Conservation (phyloP, 2,797 vertebrate genomes). For the Corythornis leucogaster region DNA sequence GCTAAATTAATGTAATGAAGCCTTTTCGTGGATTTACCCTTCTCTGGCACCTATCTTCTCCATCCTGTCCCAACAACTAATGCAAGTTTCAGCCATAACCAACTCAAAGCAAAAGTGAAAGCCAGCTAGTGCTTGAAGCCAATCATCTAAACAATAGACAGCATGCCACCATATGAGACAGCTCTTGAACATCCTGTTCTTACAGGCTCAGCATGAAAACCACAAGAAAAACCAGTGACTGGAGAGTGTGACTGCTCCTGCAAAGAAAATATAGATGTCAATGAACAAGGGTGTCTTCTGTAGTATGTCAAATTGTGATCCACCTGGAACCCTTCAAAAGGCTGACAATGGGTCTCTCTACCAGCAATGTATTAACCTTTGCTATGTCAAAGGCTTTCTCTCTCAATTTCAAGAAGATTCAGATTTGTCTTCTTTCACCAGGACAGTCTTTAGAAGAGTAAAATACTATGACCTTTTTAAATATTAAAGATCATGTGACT, state of each 20-base stretch:
- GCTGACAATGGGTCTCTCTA: background rate
- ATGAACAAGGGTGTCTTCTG: slow-evolving; percentile 6
- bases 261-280: slow-evolving; percentile 25
- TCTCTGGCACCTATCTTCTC: background rate
- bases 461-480: background rate
- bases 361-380: background rate
- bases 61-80: slow-evolving; percentile 22
- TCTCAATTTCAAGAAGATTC: background rate
- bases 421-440: background rate
- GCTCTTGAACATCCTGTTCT: slow-evolving; percentile 31
- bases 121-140: slow-evolving; percentile 28
- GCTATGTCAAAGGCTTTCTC: background rate
- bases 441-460: background rate
- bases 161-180: slow-evolving; percentile 14
- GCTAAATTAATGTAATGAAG: slow-evolving; percentile 60
- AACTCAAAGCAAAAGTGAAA: slow-evolving; percentile 64
- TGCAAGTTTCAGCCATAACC: slow-evolving; percentile 44
- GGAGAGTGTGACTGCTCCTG: background rate
- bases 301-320: background rate
- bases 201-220: slow-evolving; percentile 18
- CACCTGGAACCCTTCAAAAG: slow-evolving; percentile 38
- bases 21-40: slow-evolving; percentile 6
- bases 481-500: background rate
- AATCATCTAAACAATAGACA: slow-evolving; percentile 48
- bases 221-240: slow-evolving; percentile 14